Conservation (phyloP, 2,113 vertebrate genomes). For the Chrysochloris asiatica region DNA sequence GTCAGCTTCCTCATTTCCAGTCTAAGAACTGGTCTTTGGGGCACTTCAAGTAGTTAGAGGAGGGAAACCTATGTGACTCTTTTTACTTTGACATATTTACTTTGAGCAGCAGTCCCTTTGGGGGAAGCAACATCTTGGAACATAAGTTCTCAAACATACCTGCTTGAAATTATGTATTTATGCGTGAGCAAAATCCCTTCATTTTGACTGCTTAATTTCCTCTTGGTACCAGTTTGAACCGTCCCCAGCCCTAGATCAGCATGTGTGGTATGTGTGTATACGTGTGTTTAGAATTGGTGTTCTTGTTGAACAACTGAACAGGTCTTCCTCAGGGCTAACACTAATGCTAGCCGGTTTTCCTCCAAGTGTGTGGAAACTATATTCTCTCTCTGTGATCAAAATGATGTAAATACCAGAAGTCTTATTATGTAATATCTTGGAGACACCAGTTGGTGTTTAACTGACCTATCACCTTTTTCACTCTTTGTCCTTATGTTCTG, state of each 20-base stretch:
- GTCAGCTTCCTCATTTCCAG: background rate
- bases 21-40: background rate
- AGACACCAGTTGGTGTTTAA: constrained; percentile 38
- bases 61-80: background rate
- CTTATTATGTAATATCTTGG: background rate
- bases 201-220: background rate
- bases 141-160: background rate
- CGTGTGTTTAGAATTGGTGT: background rate
- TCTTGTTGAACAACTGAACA: background rate
- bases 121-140: background rate
- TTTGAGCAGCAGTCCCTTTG: background rate
- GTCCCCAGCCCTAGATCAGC: background rate
- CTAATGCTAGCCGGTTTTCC: background rate
- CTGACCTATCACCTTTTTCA: constrained; percentile 25
- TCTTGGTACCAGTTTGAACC: background rate
- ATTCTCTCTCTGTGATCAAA: constrained; percentile 34
- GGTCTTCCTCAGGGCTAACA: constrained; percentile 8
- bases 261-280: no score
- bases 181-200: background rate
- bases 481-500: constrained; percentile 33
- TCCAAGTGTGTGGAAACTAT: constrained; percentile 13
- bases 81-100: background rate
- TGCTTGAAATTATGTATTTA: background rate
- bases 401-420: background rate
- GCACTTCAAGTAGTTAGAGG: background rate